Percentiles rank a stretch among this genome's conserved stretches.
These are phyloP conservation scores for Metridium senile DNA, from an alignment of 92 coral and sea anemone species.

Conservation along the genomic window DNA sequence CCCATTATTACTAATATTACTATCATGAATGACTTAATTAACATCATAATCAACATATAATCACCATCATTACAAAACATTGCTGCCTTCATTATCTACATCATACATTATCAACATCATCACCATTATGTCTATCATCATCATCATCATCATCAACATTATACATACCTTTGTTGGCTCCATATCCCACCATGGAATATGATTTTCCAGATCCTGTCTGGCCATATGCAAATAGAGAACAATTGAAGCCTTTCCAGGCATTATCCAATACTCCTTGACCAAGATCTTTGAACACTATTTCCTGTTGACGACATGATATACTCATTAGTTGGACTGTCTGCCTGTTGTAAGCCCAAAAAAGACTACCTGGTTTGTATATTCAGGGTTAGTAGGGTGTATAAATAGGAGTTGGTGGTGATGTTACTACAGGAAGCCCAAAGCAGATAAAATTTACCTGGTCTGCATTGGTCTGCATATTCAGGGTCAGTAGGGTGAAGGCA, in stretches of 20 bases:
- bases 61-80: too few relatives aligned
- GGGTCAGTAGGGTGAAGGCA: not conserved
- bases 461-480: not conserved
- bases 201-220: slow-evolving; percentile 98
- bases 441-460: too few relatives aligned
- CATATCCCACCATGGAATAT: slow-evolving; percentile 96
- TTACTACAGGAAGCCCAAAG: not conserved
- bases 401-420: too few relatives aligned
- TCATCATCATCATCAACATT: not conserved
- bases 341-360: not conserved
- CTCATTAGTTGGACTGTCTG: too few relatives aligned
- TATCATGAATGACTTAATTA: too few relatives aligned
- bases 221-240: slow-evolving; percentile 94
- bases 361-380: not conserved
- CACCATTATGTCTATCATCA: not conserved
- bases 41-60: too few relatives aligned
- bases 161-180: slow-evolving; percentile 84
- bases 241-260: slow-evolving; percentile 96
- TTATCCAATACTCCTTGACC: slow-evolving; percentile 83
- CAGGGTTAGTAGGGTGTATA: not conserved
- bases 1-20: too few relatives aligned
- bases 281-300: slow-evolving; percentile 79
- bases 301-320: too few relatives aligned
- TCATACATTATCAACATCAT: not conserved
- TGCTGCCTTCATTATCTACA: not conserved